A percentile compares a stretch with the other conserved stretches of the same genome.
Conservation (phyloP, 1,140 invertebrate genomes). For the Caerostris darwini region DNA sequence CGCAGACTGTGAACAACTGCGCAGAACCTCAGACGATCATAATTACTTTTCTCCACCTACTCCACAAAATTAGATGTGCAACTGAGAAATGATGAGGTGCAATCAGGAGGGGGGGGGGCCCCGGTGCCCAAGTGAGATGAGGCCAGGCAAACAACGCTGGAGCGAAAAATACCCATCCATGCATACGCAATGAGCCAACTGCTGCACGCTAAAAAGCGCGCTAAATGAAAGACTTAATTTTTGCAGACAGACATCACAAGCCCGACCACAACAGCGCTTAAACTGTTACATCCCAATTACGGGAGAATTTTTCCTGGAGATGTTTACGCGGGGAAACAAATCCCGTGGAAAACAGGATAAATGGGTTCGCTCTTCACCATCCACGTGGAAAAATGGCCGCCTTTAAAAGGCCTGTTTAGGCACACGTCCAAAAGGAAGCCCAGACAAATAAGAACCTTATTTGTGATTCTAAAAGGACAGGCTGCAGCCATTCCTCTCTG, state of each 20-base stretch:
- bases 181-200: slow-evolving; percentile 8
- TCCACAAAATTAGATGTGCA: no score
- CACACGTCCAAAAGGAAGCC: not conserved
- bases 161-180: not conserved
- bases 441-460: no score
- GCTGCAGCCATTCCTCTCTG: no score
- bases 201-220: not conserved
- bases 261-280: not conserved
- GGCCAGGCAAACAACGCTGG: not conserved
- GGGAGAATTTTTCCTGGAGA: not conserved
- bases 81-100: no score
- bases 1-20: no score
- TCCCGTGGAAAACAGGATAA: slow-evolving; percentile 18
- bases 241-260: not conserved
- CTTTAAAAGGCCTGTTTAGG: slow-evolving; percentile 31
- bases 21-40: no score
- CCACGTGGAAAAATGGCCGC: not conserved
- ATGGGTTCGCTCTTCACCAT: not conserved
- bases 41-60: no score
- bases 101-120: no score
- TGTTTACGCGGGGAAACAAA: slow-evolving; percentile 5
- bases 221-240: slow-evolving; percentile 20
- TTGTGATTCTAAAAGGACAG: no score
- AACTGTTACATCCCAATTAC: slow-evolving; percentile 4
- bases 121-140: not conserved